Evolutionary conservation across 2,888 invertebrate genomes (phyloP).

Genomic region (Epiblema foenella): DNA sequence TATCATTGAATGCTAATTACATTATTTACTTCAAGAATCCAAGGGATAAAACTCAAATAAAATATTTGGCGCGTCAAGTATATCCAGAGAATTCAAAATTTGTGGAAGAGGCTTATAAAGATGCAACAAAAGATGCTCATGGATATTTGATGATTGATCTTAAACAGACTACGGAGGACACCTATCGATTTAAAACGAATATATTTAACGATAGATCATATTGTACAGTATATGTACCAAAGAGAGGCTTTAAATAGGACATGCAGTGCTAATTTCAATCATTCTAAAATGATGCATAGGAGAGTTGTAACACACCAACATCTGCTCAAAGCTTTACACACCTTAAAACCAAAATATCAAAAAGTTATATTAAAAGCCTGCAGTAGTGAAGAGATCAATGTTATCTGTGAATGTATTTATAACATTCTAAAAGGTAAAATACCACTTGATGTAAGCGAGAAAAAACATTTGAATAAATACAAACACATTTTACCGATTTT

Average conservation of each 20-base stretch:
- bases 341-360: slow-evolving; percentile 47
- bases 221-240: slow-evolving; percentile 44
- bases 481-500: no score
- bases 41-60: slow-evolving; percentile 51
- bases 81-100: slow-evolving; percentile 50
- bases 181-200: slow-evolving; percentile 48
- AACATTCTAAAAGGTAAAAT: slow-evolving; percentile 40
- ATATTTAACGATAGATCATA: slow-evolving; percentile 44
- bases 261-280: slow-evolving; percentile 44
- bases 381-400: slow-evolving; percentile 41
- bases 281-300: slow-evolving; percentile 47
- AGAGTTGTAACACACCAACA: slow-evolving; percentile 47
- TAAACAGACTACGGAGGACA: slow-evolving; percentile 49
- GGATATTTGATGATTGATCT: slow-evolving; percentile 52
- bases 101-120: slow-evolving; percentile 51
- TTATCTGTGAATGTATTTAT: slow-evolving; percentile 41
- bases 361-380: slow-evolving; percentile 49
- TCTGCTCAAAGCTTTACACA: slow-evolving; percentile 46
- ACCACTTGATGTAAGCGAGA: slow-evolving; percentile 17
- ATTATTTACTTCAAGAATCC: slow-evolving; percentile 53
- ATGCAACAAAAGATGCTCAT: slow-evolving; percentile 51
- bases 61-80: slow-evolving; percentile 49
- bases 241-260: slow-evolving; percentile 48
- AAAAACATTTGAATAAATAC: slow-evolving; percentile 25
- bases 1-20: slow-evolving; percentile 49